Evolutionary conservation across 2,888 invertebrate genomes (phyloP), one percentile per base, ranked within the genome.

Genomic region (Eretmocerus hayati): DNA sequence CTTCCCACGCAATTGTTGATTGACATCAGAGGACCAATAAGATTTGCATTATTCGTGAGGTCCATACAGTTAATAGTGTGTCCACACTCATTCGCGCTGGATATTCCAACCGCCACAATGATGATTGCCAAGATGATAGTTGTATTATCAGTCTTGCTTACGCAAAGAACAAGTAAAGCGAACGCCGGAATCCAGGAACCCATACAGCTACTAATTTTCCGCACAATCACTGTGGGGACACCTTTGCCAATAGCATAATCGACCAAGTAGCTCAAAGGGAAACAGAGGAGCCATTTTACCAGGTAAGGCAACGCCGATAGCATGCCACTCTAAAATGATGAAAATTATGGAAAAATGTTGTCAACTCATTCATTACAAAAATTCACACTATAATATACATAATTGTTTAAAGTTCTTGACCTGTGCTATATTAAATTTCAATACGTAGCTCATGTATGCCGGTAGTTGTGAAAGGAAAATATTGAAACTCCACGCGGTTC

Each of bases 401-500:
- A 30, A 9, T 30, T 30, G 30, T 9, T 9, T 9, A 30, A 13
- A 30, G 13, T 2, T 3, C 44, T 59, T 64, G 57, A 82, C 82
- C 57, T 76, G 62, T 63, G 78, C 76, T 2, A 85, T 79, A 48
- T 84, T 71, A 42, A 81, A 77, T 23, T 75, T 71, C 0, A 85
- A 71, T 1, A 83, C 79, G 36, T 72, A 72, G 51, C 75, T 77
- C 75, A 86, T 78, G 61, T 84, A 87, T 0, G 78, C 79, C 0
- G 86, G 85, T 58, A 84, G 80, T 66, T 85, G 79, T 0, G 84
- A 83, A 51, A 85, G 73, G 5, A 87, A 70, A 0, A 81, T 84
- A 75, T 83, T 84, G 66, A 81, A 85, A 8, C 85, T 85, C 84
- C 84, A 87, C 57, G 81, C 83, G 58, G 83, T 81, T 2, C 81